A percentile compares a stretch with the other conserved stretches of the same genome.
These are phyloP conservation scores for Bradynema listronoti DNA, from an alignment of 1,140 invertebrate species.

Conservation along the genomic window DNA sequence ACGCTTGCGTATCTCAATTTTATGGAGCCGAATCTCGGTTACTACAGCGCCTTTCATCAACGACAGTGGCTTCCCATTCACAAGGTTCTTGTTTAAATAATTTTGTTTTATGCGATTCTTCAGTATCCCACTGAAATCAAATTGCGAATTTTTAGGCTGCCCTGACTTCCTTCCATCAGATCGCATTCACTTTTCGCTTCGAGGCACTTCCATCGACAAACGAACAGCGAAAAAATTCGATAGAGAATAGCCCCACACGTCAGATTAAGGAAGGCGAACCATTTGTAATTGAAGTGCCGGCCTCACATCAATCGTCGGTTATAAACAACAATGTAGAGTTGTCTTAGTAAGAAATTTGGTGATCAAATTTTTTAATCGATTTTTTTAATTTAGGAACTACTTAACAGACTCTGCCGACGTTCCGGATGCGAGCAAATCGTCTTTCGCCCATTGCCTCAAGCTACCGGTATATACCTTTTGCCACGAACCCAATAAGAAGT, in stretches of 20 bases:
- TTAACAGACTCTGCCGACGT: slow-evolving; percentile 15
- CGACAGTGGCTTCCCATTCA: slow-evolving; percentile 8
- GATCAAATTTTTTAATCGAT: too few relatives aligned
- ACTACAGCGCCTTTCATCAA: slow-evolving; percentile 16
- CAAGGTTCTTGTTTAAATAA: background rate
- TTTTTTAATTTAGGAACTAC: slow-evolving; percentile 26
- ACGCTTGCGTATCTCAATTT: slow-evolving; percentile 25
- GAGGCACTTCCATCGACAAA: slow-evolving; percentile 29
- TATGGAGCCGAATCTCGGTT: slow-evolving; percentile 19
- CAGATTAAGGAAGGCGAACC: slow-evolving; percentile 26
- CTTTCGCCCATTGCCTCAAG: slow-evolving; percentile 29
- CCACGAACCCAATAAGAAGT: background rate
- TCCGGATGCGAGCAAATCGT: slow-evolving; percentile 33
- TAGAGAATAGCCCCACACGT: slow-evolving; percentile 1
- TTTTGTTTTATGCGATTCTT: slow-evolving; percentile 1
- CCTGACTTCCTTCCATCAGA: slow-evolving; percentile 34
- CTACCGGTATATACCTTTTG: slow-evolving; percentile 9
- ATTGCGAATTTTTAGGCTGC: slow-evolving; percentile 34
- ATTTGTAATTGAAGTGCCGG: slow-evolving; percentile 37
- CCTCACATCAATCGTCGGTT: too few relatives aligned
- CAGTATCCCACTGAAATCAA: background rate
- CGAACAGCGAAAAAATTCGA: slow-evolving; percentile 14
- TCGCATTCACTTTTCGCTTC: slow-evolving; percentile 40
- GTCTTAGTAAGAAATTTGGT: too few relatives aligned
- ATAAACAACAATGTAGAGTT: too few relatives aligned